These are phyloP conservation scores for Cryptotermes secundus DNA, from an alignment of 1,140 invertebrate genomes.

Conservation along the genomic window DNA sequence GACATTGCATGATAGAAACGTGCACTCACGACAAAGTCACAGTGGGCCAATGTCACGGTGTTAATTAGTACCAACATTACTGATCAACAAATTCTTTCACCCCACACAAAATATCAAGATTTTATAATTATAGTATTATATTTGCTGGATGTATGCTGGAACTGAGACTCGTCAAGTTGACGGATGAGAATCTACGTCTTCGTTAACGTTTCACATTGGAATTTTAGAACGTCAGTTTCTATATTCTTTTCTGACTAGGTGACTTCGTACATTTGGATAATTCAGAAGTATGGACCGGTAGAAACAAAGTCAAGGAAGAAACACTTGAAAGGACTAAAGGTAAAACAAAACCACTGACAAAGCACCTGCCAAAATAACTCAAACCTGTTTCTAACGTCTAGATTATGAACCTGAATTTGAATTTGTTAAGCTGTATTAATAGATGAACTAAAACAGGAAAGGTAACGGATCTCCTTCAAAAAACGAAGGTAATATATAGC, in stretches of 20 bases:
- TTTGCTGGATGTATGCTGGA: not conserved
- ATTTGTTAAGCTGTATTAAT: not conserved
- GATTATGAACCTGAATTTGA: not conserved
- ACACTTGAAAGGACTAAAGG: not conserved
- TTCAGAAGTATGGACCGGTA: not conserved
- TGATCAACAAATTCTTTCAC: not conserved
- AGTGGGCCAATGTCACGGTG: constrained; percentile 40
- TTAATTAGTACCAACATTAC: constrained; percentile 42
- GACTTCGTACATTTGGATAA: not conserved
- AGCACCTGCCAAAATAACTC: not conserved
- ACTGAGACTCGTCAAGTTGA: not conserved
- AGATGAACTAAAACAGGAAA: not conserved
- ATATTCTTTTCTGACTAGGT: not conserved
- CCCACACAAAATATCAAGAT: not conserved
- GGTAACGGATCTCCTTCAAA: not conserved
- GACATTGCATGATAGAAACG: constrained; percentile 38
- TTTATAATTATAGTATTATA: not conserved
- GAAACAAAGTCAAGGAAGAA: not conserved
- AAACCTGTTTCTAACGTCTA: not conserved
- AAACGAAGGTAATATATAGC: not conserved
- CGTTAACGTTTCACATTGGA: not conserved
- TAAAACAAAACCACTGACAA: not conserved
- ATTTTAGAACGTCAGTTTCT: not conserved
- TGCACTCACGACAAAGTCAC: constrained; percentile 38
- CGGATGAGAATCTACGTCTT: not conserved